These are phyloP conservation scores for Natrix natrix DNA, from an alignment of 2,797 vertebrate genomes.

Conservation along the genomic window DNA sequence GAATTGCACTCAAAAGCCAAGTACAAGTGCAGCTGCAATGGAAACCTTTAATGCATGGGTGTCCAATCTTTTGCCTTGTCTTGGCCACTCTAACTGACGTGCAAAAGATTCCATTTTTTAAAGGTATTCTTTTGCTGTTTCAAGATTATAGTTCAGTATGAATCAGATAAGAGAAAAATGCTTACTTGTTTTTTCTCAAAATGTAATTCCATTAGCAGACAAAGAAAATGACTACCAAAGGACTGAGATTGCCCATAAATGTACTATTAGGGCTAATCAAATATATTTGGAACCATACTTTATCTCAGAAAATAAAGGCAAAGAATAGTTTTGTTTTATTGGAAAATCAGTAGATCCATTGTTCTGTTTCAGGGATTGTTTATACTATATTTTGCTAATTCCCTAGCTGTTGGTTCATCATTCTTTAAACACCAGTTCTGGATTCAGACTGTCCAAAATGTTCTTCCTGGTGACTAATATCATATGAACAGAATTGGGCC, in stretches of 20 bases:
- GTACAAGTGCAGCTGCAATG: neutral
- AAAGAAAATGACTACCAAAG: conserved; percentile 30
- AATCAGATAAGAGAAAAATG: conserved; percentile 43
- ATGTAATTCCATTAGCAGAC: conserved; percentile 34
- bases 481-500: neutral
- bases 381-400: neutral
- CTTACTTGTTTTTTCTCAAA: conserved; percentile 27
- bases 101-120: conserved; percentile 15
- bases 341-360: neutral
- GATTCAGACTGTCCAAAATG: neutral
- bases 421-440: neutral
- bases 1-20: neutral
- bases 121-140: conserved; percentile 31
- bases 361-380: neutral
- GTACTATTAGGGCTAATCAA: conserved; percentile 3
- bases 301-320: conserved; percentile 37
- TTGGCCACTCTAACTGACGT: neutral
- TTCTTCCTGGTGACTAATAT: neutral
- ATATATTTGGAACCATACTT: conserved; percentile 17
- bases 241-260: neutral
- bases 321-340: conserved; percentile 1
- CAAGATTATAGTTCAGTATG: conserved; percentile 30
- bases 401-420: neutral
- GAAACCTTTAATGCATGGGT: neutral
- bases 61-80: neutral